phyloP scores from a whole-genome alignment of 2,113 vertebrate genomes.

The Thomomys bottae region DNA sequence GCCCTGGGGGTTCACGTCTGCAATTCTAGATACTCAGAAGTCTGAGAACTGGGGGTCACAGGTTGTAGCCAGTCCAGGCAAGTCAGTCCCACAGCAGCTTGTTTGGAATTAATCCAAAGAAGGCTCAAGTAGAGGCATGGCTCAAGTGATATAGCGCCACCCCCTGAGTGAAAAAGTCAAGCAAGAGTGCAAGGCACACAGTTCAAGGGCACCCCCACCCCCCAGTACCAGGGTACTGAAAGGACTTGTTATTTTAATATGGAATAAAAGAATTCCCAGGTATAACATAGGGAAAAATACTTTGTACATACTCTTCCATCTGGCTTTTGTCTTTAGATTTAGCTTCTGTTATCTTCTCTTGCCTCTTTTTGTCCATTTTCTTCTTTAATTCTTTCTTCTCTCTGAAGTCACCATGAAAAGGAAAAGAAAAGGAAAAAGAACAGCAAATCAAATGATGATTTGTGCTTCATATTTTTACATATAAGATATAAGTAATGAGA shows the following conservation, averaged over 20 bases:
- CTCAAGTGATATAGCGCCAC: too few species aligned
- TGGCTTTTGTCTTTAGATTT: slow-evolving; percentile 97
- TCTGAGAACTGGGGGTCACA: too few species aligned
- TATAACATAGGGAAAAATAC: too few species aligned
- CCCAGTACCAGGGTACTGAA: neutral
- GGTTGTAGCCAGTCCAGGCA: too few species aligned
- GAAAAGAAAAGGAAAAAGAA: neutral
- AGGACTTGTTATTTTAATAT: neutral
- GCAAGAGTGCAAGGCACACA: too few species aligned
- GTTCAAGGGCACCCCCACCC: too few species aligned
- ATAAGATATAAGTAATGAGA: neutral
- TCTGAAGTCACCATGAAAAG: slow-evolving; percentile 80
- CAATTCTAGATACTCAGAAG: too few species aligned
- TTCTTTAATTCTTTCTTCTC: slow-evolving; percentile 99
- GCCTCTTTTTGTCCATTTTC: slow-evolving; percentile 98
- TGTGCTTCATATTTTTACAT: neutral
- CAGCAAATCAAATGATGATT: neutral
- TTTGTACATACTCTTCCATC: slow-evolving; percentile 94
- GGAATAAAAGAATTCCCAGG: neutral
- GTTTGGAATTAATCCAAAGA: too few species aligned
- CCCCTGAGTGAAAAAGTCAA: too few species aligned
- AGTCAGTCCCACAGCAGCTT: too few species aligned
- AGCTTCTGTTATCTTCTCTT: slow-evolving; percentile 96
- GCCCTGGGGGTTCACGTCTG: too few species aligned
- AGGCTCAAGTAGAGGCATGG: too few species aligned